Base-by-base conservation (phyloP, 2,797 vertebrate genomes). In the Sebastes hubbsi region DNA sequence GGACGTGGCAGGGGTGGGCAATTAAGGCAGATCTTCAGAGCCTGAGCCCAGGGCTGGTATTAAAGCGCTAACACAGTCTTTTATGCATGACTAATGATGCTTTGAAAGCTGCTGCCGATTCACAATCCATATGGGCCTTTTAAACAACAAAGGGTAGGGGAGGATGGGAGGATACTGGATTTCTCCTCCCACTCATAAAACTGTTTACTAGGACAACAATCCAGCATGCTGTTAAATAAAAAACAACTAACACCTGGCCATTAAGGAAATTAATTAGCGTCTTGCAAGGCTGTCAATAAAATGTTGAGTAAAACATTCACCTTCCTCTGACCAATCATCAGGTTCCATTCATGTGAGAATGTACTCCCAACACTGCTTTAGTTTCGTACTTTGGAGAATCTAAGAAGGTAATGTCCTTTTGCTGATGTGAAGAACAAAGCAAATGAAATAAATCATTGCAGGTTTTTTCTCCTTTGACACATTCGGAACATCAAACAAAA, bases 51-150 rank as follows among this genome's bases (percentile, higher is more conserved):
- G 87, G 89, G 94, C 93, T 86, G 85, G 84, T 90, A 92, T 95
- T 94, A 93, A 93, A 94, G 91, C 84, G 42, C 86, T 94, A 94
- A 94, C 92, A 90, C 90, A 91, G 82, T 93, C 91, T 94, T 95
- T 95, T 94, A 95, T 94, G 94, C 94, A 94, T 94, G 89, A 93
- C 93, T 96, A 95, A 96, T 93, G 93, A 95, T 82, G 91, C 92
- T 92, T 94, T 95, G 93, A 95, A 94, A 92, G 88, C 92, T 84
- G 89, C 89, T 89, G 85, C 88, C 77, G 88, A 93, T 94, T 92
- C 94, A 91, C 85, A 91, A 94, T 94, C 94, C 94, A 94, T 95
- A 94, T 93, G 94, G 94, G 91, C 89, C 90, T 93, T 94, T 93
- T 93, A 94, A 94, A 94, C 90, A 94, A 94, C 93, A 95, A 94